These are phyloP conservation scores for Ibycter americanus DNA, from an alignment of 2,797 vertebrate species.

Conservation along the genomic window DNA sequence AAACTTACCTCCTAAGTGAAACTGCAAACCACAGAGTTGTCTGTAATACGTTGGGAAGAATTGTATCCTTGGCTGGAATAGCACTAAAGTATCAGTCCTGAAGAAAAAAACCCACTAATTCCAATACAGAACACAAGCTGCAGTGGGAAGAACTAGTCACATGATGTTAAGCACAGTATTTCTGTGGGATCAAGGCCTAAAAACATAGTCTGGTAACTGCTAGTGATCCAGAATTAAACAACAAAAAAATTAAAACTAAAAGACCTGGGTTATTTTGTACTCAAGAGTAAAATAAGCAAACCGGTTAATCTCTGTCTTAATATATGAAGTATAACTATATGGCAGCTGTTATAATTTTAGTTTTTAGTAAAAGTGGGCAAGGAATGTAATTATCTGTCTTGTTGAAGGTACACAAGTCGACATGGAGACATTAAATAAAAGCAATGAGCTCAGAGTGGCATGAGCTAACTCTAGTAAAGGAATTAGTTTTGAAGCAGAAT, in stretches of 20 bases:
- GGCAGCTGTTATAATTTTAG: not conserved
- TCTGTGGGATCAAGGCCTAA: not conserved
- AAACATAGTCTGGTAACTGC: not conserved
- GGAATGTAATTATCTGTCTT: not conserved
- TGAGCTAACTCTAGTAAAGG: not conserved
- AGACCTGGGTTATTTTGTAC: not conserved
- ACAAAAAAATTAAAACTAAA: not conserved
- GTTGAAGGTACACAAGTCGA: not conserved
- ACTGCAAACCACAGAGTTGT: not conserved
- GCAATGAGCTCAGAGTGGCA: not conserved
- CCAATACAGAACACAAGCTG: not conserved
- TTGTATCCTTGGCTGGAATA: not conserved
- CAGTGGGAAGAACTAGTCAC: not conserved
- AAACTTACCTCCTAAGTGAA: not conserved
- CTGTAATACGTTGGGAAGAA: not conserved
- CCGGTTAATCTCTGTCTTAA: not conserved
- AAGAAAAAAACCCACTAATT: not conserved
- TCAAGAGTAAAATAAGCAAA: not conserved
- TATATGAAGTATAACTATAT: not conserved
- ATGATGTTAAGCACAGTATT: not conserved
- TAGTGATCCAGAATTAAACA: not conserved
- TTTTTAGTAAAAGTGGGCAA: not conserved
- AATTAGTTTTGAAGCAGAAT: not conserved
- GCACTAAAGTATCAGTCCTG: not conserved
- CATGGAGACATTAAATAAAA: not conserved